Conservation (phyloP, 2,888 invertebrate species). For the Microctonus hyperodae region DNA sequence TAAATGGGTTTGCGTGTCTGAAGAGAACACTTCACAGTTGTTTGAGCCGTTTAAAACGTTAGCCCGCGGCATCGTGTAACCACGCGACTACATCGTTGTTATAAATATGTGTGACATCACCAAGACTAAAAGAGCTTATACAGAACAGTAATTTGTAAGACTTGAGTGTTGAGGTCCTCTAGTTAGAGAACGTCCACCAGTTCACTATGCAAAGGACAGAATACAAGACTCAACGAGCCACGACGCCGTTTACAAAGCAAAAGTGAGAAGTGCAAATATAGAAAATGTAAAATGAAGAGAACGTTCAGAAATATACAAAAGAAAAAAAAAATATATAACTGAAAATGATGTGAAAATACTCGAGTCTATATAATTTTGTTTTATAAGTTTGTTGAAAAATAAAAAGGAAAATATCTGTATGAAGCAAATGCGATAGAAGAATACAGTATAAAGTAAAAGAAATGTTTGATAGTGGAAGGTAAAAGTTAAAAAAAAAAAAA, state of each 20-base stretch:
- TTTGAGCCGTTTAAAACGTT: too few relatives aligned
- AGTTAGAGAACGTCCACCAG: not conserved
- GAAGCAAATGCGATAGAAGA: conserved; percentile 7
- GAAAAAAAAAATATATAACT: not conserved
- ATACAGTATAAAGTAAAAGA: not conserved
- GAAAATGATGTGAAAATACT: not conserved
- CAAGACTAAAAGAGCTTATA: not conserved
- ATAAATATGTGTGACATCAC: not conserved
- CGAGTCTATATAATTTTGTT: not conserved
- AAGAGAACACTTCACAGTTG: too few relatives aligned
- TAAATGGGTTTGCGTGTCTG: too few relatives aligned
- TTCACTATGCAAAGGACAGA: not conserved
- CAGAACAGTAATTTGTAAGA: conserved; percentile 19
- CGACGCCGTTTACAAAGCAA: not conserved
- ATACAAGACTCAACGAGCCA: not conserved
- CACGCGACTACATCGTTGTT: too few relatives aligned
- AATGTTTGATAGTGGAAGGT: not conserved
- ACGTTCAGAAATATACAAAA: not conserved
- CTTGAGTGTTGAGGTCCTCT: conserved; percentile 7
- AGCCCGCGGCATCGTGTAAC: too few relatives aligned
- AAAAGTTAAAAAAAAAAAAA: not conserved
- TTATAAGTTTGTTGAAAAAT: not conserved
- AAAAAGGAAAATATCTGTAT: not conserved
- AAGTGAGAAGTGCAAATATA: conserved; percentile 6
- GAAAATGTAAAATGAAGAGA: not conserved